phyloP scores from a whole-genome alignment of 2,888 invertebrate genomes.

The Caenorhabditis sp. region DNA sequence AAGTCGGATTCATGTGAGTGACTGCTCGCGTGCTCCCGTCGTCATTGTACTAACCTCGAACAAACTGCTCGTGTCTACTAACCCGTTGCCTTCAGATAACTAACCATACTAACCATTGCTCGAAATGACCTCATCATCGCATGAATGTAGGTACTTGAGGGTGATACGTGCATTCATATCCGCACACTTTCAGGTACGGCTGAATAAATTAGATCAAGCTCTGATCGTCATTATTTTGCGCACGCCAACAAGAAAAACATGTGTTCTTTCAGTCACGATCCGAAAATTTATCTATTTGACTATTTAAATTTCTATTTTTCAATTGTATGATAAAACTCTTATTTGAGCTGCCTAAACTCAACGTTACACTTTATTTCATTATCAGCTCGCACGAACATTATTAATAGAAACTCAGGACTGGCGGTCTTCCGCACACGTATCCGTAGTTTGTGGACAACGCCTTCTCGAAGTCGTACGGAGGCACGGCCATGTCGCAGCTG shows the following conservation, averaged over 20 bases:
- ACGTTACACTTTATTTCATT: not conserved
- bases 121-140: too few species aligned
- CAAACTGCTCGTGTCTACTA: not conserved
- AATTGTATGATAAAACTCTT: too few species aligned
- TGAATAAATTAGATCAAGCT: too few species aligned
- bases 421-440: constrained; percentile 39
- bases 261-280: too few species aligned
- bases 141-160: too few species aligned
- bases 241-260: too few species aligned
- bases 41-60: not conserved
- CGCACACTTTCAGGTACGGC: too few species aligned
- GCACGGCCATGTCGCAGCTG: constrained; percentile 42
- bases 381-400: not conserved
- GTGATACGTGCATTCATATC: too few species aligned
- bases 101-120: not conserved
- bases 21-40: not conserved
- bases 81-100: constrained; percentile 12
- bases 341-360: too few species aligned
- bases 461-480: constrained; percentile 29
- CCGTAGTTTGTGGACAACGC: constrained; percentile 33
- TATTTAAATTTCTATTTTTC: too few species aligned
- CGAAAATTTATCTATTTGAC: too few species aligned
- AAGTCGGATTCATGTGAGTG: constrained; percentile 75
- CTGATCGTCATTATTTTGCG: too few species aligned
- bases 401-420: constrained; percentile 40